A percentile compares a stretch with the other conserved stretches of the same genome.
Evolutionary conservation across 2,797 vertebrate species (phyloP).

Genomic region (Melanogrammus aeglefinus): DNA sequence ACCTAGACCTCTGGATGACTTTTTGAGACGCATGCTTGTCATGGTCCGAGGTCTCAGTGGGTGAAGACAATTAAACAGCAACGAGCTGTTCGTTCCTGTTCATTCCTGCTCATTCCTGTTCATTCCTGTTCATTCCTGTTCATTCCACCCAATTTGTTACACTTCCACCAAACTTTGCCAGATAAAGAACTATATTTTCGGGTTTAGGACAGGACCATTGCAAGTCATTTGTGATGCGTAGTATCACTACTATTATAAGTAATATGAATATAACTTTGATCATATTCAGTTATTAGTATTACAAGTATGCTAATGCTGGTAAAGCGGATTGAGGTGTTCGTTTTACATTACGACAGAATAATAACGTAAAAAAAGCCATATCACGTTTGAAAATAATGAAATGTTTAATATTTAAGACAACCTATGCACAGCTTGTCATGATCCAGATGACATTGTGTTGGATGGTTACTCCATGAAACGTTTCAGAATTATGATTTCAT

Average conservation of each 20-base stretch:
- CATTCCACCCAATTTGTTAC: not conserved
- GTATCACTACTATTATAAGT: not conserved
- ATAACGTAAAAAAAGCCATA: not conserved
- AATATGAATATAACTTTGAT: too few relatives aligned
- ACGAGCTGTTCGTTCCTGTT: constrained; percentile 1
- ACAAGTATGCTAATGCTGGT: not conserved
- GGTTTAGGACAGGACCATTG: not conserved
- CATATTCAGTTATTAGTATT: not conserved
- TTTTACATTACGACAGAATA: not conserved
- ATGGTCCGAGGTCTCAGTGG: constrained; percentile 54
- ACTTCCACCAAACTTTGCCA: not conserved
- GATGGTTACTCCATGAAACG: not conserved
- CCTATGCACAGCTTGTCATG: not conserved
- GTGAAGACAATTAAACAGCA: constrained; percentile 52
- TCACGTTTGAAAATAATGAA: not conserved
- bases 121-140: too few relatives aligned
- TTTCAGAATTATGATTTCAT: not conserved
- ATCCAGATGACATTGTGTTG: not conserved
- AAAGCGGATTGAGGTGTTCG: not conserved
- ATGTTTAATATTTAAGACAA: not conserved
- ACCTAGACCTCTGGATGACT: constrained; percentile 45
- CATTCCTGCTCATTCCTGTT: too few relatives aligned
- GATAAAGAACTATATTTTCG: not conserved
- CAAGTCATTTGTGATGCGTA: not conserved
- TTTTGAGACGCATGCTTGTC: constrained; percentile 11